These are phyloP conservation scores for Epinotia nisella DNA, from an alignment of 2,888 invertebrate genomes.

Conservation along the genomic window DNA sequence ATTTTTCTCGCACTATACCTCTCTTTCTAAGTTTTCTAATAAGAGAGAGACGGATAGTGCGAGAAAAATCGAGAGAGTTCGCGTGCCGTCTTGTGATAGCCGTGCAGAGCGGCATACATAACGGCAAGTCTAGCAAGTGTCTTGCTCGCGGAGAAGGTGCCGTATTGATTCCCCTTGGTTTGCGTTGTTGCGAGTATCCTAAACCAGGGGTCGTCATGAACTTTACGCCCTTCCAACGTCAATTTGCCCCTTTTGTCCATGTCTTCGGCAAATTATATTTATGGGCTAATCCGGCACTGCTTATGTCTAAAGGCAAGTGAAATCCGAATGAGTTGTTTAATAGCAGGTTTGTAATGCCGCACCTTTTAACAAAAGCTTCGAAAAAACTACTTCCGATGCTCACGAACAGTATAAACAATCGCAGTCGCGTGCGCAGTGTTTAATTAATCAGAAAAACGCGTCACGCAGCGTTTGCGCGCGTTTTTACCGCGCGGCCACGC, in stretches of 20 bases:
- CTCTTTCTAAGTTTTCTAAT: too few species aligned
- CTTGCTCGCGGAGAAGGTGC: too few species aligned
- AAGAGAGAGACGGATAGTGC: too few species aligned
- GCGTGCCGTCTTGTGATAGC: too few species aligned
- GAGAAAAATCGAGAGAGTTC: too few species aligned
- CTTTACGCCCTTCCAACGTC: background rate
- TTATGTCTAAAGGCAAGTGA: background rate
- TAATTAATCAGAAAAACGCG: constrained; percentile 71
- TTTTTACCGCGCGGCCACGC: constrained; percentile 56
- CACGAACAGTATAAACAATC: constrained; percentile 46
- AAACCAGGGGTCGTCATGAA: background rate
- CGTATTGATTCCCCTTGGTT: too few species aligned
- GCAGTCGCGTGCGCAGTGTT: constrained; percentile 59
- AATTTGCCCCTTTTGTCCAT: background rate
- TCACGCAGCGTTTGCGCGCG: constrained; percentile 64
- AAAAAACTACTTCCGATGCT: constrained; percentile 34
- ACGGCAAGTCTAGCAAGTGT: too few species aligned
- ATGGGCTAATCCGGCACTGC: too few species aligned
- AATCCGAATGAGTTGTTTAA: background rate
- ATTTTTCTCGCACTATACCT: too few species aligned
- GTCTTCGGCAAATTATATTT: background rate
- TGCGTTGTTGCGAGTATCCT: too few species aligned
- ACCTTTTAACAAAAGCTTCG: constrained; percentile 38
- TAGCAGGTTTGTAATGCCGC: background rate
- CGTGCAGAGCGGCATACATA: too few species aligned